phyloP scores from a whole-genome alignment of 2,113 vertebrate species.

The Larimichthys polyactis region DNA sequence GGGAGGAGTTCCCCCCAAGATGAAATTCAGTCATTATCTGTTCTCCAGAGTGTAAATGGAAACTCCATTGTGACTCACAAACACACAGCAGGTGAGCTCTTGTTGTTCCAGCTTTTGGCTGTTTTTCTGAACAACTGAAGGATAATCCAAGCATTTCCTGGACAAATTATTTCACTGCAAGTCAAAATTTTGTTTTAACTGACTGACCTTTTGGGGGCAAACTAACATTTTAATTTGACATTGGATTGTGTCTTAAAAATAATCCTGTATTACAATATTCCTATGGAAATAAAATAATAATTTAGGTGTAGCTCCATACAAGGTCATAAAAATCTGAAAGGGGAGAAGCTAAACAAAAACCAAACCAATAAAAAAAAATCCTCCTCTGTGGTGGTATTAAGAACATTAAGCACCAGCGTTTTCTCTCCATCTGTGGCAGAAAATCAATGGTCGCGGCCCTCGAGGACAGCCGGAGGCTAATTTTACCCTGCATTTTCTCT shows the following conservation, averaged over 20 bases:
- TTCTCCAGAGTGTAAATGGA: background rate
- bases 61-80: background rate
- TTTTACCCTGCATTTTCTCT: slow-evolving; percentile 84
- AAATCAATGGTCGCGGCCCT: slow-evolving; percentile 83
- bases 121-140: background rate
- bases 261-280: background rate
- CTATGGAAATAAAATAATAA: slow-evolving; percentile 21
- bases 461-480: slow-evolving; percentile 74
- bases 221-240: background rate
- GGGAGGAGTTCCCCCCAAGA: background rate
- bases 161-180: background rate
- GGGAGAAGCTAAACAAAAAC: slow-evolving; percentile 73
- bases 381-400: slow-evolving; percentile 76
- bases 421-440: slow-evolving; percentile 81
- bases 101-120: background rate
- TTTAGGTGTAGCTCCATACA: slow-evolving; percentile 13
- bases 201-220: background rate
- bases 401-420: slow-evolving; percentile 78
- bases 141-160: background rate
- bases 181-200: background rate
- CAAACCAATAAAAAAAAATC: slow-evolving; percentile 50
- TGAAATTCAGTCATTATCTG: background rate
- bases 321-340: slow-evolving; percentile 17
- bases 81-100: slow-evolving; percentile 2
- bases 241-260: background rate